Conservation (phyloP, 2,113 vertebrate genomes). For the Zosterops lateralis region DNA sequence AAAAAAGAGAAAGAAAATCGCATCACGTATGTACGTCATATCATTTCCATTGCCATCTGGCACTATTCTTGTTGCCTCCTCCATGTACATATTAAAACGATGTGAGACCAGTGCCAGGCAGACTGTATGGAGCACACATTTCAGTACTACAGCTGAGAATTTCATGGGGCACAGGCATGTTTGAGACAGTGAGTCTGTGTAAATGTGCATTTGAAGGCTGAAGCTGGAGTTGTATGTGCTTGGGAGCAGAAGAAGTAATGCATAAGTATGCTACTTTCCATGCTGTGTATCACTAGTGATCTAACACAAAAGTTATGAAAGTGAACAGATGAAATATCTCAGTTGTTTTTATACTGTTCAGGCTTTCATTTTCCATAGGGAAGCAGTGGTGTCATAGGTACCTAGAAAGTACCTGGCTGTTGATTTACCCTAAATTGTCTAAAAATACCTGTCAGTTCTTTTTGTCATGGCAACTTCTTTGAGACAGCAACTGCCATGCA, state of each 20-base stretch:
- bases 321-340: not conserved
- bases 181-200: not conserved
- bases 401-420: not conserved
- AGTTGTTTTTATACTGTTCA: not conserved
- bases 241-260: not conserved
- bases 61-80: slow-evolving; percentile 5
- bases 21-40: slow-evolving; percentile 59
- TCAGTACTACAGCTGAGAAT: not conserved
- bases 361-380: not conserved
- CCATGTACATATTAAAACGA: slow-evolving; percentile 13
- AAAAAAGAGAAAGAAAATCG: slow-evolving; percentile 39
- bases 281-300: not conserved
- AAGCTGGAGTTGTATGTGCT: not conserved
- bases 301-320: not conserved
- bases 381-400: not conserved
- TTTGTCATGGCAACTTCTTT: not conserved
- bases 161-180: not conserved
- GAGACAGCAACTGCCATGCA: not conserved
- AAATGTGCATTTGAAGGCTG: not conserved
- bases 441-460: not conserved
- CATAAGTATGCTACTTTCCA: not conserved
- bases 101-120: slow-evolving; percentile 17
- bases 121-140: not conserved
- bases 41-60: slow-evolving; percentile 69
- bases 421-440: not conserved